These are phyloP conservation scores for Drosophila lacertosa DNA, from an alignment of 1,140 invertebrate genomes.

Conservation along the genomic window DNA sequence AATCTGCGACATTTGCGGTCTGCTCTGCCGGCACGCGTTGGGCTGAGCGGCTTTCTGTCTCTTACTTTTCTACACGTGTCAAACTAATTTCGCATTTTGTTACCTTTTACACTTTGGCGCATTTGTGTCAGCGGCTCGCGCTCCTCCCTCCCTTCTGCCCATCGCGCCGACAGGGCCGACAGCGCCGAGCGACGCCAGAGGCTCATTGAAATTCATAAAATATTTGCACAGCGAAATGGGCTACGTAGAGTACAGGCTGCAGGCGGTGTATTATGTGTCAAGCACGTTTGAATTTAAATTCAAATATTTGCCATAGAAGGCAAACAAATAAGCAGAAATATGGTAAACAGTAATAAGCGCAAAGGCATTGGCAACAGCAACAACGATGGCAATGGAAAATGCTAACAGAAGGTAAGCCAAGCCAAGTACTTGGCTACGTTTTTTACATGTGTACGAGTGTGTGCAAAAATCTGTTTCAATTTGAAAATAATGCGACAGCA, in stretches of 20 bases:
- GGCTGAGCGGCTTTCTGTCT: conserved; percentile 47
- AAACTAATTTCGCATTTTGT: conserved; percentile 81
- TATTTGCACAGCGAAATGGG: conserved; percentile 77
- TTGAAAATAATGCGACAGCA: background rate
- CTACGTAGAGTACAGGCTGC: conserved; percentile 53
- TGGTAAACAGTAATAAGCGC: conserved; percentile 78
- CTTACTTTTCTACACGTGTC: conserved; percentile 66
- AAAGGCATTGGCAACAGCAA: conserved; percentile 16
- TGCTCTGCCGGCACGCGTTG: conserved; percentile 31
- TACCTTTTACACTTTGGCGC: conserved; percentile 70
- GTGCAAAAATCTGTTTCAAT: conserved; percentile 2
- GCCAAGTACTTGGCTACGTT: conserved; percentile 20
- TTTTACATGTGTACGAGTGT: background rate
- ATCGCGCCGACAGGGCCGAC: background rate
- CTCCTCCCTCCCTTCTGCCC: background rate
- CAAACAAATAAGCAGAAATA: conserved; percentile 80
- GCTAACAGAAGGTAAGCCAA: conserved; percentile 21
- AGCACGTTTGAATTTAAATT: conserved; percentile 81
- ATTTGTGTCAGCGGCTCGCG: conserved; percentile 56
- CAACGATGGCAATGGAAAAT: conserved; percentile 15
- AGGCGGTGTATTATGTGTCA: conserved; percentile 77
- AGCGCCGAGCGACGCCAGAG: conserved; percentile 36
- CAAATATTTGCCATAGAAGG: conserved; percentile 76
- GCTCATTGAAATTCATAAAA: conserved; percentile 80
- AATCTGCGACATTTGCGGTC: conserved; percentile 34